A percentile compares a stretch with the other conserved stretches of the same genome.
These are phyloP conservation scores for Melieria omissa DNA, from an alignment of 2,888 invertebrate species.

Conservation along the genomic window DNA sequence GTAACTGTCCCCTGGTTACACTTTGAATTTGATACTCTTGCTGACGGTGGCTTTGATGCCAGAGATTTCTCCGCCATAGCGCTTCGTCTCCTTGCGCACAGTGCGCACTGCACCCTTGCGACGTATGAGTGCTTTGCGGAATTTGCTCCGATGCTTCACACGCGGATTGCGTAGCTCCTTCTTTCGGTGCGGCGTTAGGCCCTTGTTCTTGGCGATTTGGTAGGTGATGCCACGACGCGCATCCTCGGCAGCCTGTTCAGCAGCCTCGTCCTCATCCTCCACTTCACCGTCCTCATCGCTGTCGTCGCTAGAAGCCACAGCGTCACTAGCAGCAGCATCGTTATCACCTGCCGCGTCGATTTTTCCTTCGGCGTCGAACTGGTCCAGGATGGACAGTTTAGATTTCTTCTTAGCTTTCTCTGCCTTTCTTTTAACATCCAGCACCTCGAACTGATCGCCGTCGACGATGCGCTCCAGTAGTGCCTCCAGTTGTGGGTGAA, in stretches of 20 bases:
- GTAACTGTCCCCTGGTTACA: neutral
- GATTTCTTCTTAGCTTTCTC: slow-evolving; percentile 43
- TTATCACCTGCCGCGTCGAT: neutral
- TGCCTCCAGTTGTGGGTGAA: slow-evolving; percentile 76
- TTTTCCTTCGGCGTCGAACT: slow-evolving; percentile 40
- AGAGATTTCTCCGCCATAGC: slow-evolving; percentile 92
- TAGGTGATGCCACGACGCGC: slow-evolving; percentile 87
- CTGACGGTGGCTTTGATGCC: slow-evolving; percentile 92
- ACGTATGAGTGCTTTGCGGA: slow-evolving; percentile 89
- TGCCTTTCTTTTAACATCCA: slow-evolving; percentile 44
- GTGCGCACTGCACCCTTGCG: slow-evolving; percentile 93
- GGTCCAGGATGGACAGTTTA: slow-evolving; percentile 50
- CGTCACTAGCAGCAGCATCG: neutral
- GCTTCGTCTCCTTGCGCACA: slow-evolving; percentile 80
- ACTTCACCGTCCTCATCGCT: slow-evolving; percentile 67
- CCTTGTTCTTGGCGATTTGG: slow-evolving; percentile 96
- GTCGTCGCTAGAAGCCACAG: slow-evolving; percentile 61
- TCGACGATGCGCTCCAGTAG: slow-evolving; percentile 71
- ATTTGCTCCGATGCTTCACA: slow-evolving; percentile 94
- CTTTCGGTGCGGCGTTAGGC: slow-evolving; percentile 88
- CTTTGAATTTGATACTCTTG: slow-evolving; percentile 86
- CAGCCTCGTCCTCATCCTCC: slow-evolving; percentile 65
- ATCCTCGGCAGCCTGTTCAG: slow-evolving; percentile 60
- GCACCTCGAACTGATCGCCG: slow-evolving; percentile 56
- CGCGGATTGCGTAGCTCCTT: slow-evolving; percentile 94